Conservation (phyloP, 2,888 invertebrate species). For the Ennomos quercinarius region DNA sequence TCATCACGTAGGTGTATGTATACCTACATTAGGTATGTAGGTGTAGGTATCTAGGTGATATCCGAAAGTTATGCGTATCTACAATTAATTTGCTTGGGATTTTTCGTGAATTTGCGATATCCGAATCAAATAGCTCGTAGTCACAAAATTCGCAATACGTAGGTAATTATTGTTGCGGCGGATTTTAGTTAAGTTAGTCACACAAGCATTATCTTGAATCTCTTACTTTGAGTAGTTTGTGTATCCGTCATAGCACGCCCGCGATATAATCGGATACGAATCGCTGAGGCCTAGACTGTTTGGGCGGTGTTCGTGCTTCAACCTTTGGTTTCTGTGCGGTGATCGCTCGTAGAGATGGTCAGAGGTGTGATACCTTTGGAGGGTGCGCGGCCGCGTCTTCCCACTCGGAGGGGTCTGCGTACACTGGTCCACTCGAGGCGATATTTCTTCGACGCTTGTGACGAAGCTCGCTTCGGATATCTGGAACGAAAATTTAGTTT, state of each 20-base stretch:
- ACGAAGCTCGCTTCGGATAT: conserved; percentile 81
- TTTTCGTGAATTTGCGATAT: too few species aligned
- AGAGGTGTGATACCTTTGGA: conserved; percentile 84
- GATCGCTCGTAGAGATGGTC: conserved; percentile 73
- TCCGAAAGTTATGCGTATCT: too few species aligned
- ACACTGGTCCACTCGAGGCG: conserved; percentile 71
- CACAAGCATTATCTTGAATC: conserved; percentile 37
- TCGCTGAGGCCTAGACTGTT: conserved; percentile 72
- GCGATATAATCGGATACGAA: conserved; percentile 71
- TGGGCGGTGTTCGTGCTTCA: conserved; percentile 32
- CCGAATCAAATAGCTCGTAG: too few species aligned
- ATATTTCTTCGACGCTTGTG: conserved; percentile 75
- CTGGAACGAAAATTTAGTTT: conserved; percentile 45
- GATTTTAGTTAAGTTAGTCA: conserved; percentile 44
- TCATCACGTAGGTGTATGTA: too few species aligned
- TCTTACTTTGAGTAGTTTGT: conserved; percentile 77
- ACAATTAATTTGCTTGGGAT: too few species aligned
- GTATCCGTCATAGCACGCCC: conserved; percentile 69
- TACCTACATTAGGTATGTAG: too few species aligned
- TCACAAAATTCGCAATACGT: too few species aligned
- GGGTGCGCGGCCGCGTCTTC: conserved; percentile 74
- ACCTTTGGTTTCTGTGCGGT: conserved; percentile 22
- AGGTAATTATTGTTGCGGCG: too few species aligned
- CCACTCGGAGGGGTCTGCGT: conserved; percentile 80
- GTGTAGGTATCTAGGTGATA: too few species aligned